These are phyloP conservation scores for Hormaphis cornu DNA, from an alignment of 1,140 invertebrate genomes.

Conservation along the genomic window DNA sequence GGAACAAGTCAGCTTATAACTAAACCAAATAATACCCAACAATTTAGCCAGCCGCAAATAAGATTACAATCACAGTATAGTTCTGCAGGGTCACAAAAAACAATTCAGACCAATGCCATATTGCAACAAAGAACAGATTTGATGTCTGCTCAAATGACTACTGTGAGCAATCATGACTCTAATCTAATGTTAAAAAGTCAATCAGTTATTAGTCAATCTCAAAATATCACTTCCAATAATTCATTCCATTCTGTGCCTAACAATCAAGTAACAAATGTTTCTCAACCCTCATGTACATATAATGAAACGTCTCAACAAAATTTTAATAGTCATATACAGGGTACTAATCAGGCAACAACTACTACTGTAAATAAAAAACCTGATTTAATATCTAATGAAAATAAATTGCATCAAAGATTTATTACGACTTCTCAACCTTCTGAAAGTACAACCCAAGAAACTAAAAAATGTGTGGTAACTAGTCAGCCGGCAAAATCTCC, in stretches of 20 bases:
- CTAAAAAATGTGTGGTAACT: conserved; percentile 29
- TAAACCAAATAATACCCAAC: conserved; percentile 3
- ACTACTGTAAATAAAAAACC: conserved; percentile 27
- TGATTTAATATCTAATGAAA: conserved; percentile 10
- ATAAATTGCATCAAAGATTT: neutral
- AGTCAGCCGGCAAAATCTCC: conserved; percentile 31
- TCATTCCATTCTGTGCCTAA: conserved; percentile 26
- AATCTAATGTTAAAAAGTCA: neutral
- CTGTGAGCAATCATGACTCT: neutral
- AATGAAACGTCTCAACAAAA: conserved; percentile 16
- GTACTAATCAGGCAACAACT: conserved; percentile 21
- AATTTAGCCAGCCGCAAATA: conserved; percentile 16
- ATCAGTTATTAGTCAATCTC: conserved; percentile 10
- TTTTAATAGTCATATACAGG: conserved; percentile 29
- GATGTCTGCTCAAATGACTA: conserved; percentile 6
- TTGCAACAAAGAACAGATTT: conserved; percentile 24
- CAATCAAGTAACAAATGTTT: conserved; percentile 12
- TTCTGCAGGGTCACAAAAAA: conserved; percentile 11
- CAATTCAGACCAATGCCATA: conserved; percentile 20
- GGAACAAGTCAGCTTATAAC: conserved; percentile 3
- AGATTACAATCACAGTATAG: conserved; percentile 27
- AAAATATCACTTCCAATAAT: conserved; percentile 24
- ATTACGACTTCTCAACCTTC: neutral
- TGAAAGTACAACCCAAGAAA: conserved; percentile 15
- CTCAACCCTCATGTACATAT: neutral